Evolutionary conservation across 2,797 vertebrate genomes (phyloP).

Genomic region (Takifugu rubripes): DNA sequence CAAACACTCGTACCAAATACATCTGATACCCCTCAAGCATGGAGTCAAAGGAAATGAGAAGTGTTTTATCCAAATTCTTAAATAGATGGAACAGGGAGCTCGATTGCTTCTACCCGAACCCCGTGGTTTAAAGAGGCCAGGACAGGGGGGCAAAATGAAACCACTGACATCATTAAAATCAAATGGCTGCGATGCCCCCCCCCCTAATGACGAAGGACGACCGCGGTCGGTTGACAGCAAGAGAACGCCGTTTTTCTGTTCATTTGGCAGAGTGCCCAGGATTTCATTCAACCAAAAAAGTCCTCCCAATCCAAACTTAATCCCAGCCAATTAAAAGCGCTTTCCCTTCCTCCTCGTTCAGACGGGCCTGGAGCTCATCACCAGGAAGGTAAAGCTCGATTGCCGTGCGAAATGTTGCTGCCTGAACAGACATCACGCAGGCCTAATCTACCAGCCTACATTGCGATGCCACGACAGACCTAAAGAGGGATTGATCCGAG

Average conservation of each 20-base stretch:
- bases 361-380: constrained; percentile 73
- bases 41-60: constrained; percentile 68
- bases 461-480: constrained; percentile 50
- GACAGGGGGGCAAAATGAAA: constrained; percentile 89
- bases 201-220: constrained; percentile 87
- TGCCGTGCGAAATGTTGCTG: constrained; percentile 17
- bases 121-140: constrained; percentile 78
- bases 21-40: constrained; percentile 80
- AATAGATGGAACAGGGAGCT: constrained; percentile 48
- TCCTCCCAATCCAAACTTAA: constrained; percentile 86
- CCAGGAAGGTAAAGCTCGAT: constrained; percentile 36
- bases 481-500: constrained; percentile 63
- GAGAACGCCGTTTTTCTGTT: constrained; percentile 87
- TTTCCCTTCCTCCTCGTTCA: constrained; percentile 66
- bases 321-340: constrained; percentile 83
- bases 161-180: constrained; percentile 90
- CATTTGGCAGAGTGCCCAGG: constrained; percentile 93
- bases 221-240: constrained; percentile 87
- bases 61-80: constrained; percentile 74
- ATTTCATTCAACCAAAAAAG: constrained; percentile 94
- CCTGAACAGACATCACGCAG: constrained; percentile 9
- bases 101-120: too few relatives aligned
- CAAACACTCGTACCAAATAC: constrained; percentile 74
- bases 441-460: constrained; percentile 27
- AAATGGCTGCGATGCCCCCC: constrained; percentile 82